Evolutionary conservation across 2,888 invertebrate genomes (phyloP), one percentile per base, ranked within the genome.

Genomic region (Rosalia funebris): DNA sequence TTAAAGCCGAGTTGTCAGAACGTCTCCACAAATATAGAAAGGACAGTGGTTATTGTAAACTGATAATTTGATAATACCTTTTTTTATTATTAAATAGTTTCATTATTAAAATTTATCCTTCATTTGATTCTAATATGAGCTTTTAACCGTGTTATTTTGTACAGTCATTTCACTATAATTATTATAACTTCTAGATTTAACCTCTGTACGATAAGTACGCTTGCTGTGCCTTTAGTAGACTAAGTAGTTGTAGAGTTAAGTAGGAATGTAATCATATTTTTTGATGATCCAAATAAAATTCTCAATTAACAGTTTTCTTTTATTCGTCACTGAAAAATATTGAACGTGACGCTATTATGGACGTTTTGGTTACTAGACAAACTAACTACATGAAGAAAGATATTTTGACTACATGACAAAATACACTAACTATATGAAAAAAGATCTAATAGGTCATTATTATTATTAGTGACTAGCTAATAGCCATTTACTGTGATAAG

Each of bases 151-250:
- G 62, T 71, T 71, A 65, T 70, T 72, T 71, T 74, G 73, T 75
- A 75, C 70, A 73, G 71, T 68, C 59, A 65, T 64, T 68, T 73
- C 63, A 59, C 60, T 66, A 61, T 57, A 60, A 61, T 58, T 66
- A 65, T 63, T 66, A 72, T 68, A 64, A 69, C 65, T 66, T 58
- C 42, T 63, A 71, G 67, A 68, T 71, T 72, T 77, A 78, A 78
- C 75, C 73, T 67, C 65, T 72, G 80, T 80, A 80, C 80, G 74
- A 73, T 76, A 77, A 79, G 81, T 81, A 81, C 81, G 78, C 80
- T 81, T 81, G 78, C 79, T 80, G 81, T 81, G 81, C 81, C 81
- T 81, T 81, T 77, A 71, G 74, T 78, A 79, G 77, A 71, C 65
- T 72, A 74, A 71, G 62, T 71, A 71, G 75, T 73, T 65, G 69